These are phyloP conservation scores for Pseudomugil gertrudae DNA, from an alignment of 2,797 vertebrate genomes.

Conservation along the genomic window DNA sequence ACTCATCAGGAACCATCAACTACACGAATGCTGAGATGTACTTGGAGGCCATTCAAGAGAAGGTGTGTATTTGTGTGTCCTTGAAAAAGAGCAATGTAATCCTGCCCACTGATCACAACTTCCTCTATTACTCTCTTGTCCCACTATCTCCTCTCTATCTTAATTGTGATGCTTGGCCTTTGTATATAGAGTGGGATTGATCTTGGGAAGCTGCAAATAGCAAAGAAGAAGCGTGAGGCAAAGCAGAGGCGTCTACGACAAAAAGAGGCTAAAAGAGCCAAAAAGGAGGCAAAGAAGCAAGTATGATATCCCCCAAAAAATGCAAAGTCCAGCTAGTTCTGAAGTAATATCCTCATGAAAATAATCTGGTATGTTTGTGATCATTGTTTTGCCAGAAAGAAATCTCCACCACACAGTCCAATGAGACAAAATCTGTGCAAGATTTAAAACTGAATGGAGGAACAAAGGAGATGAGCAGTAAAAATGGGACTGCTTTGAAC, in stretches of 20 bases:
- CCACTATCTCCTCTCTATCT: constrained; percentile 35
- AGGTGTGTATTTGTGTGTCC: constrained; percentile 75
- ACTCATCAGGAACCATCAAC: constrained; percentile 88
- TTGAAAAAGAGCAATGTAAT: constrained; percentile 14
- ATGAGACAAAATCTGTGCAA: constrained; percentile 1
- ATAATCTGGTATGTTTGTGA: neutral
- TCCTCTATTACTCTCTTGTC: constrained; percentile 28
- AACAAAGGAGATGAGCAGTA: constrained; percentile 9
- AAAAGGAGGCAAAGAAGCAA: constrained; percentile 77
- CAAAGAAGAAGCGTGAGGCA: constrained; percentile 84
- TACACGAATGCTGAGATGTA: constrained; percentile 93
- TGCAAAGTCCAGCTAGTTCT: neutral
- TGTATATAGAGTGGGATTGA: constrained; percentile 85
- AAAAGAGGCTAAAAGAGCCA: constrained; percentile 74
- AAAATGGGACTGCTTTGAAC: constrained; percentile 16
- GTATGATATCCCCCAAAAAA: constrained; percentile 32
- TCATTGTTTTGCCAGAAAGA: constrained; percentile 25
- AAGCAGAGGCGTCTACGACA: constrained; percentile 76
- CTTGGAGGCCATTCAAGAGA: constrained; percentile 85
- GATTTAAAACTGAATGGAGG: constrained; percentile 14
- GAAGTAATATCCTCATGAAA: neutral
- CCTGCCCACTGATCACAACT: constrained; percentile 17
- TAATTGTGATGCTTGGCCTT: constrained; percentile 24
- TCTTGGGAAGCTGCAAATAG: constrained; percentile 82
- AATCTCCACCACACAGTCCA: neutral